Percentiles rank a stretch among this genome's conserved stretches.
Evolutionary conservation across 2,113 vertebrate genomes (phyloP).

Genomic region (Mesocricetus auratus): DNA sequence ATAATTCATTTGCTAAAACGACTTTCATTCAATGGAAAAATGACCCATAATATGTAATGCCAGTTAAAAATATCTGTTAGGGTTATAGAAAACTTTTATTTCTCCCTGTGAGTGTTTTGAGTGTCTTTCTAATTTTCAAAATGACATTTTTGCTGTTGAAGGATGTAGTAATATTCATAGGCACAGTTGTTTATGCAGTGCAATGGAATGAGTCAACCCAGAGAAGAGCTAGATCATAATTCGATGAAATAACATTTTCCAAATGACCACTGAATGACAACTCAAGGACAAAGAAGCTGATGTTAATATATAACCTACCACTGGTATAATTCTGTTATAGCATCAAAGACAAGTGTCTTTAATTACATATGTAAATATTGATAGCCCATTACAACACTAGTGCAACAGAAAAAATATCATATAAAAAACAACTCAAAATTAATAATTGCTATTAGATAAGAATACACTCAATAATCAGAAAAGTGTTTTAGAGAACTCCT

Average conservation of each 20-base stretch:
- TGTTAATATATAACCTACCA: not conserved
- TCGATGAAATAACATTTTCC: conserved; percentile 14
- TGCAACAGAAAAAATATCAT: not conserved
- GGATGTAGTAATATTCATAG: not conserved
- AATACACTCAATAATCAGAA: not conserved
- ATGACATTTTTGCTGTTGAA: not conserved
- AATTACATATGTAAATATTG: not conserved
- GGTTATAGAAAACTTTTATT: conserved; percentile 5
- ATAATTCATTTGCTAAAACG: not conserved
- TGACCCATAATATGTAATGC: not conserved
- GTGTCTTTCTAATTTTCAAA: not conserved
- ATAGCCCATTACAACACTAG: not conserved
- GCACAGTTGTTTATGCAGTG: not conserved
- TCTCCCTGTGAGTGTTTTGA: not conserved
- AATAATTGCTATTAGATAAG: not conserved
- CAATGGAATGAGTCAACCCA: conserved; percentile 12
- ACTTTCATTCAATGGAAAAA: not conserved
- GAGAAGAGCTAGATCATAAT: not conserved
- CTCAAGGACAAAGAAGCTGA: not conserved
- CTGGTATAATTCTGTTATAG: not conserved
- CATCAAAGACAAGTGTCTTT: not conserved
- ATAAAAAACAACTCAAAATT: not conserved
- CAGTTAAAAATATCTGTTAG: conserved; percentile 1
- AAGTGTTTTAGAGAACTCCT: not conserved
- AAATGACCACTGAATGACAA: conserved; percentile 1